A percentile compares a stretch with the other conserved stretches of the same genome.
Conservation (phyloP, 2,888 invertebrate species). For the Dasysyrphus albostriatus region DNA sequence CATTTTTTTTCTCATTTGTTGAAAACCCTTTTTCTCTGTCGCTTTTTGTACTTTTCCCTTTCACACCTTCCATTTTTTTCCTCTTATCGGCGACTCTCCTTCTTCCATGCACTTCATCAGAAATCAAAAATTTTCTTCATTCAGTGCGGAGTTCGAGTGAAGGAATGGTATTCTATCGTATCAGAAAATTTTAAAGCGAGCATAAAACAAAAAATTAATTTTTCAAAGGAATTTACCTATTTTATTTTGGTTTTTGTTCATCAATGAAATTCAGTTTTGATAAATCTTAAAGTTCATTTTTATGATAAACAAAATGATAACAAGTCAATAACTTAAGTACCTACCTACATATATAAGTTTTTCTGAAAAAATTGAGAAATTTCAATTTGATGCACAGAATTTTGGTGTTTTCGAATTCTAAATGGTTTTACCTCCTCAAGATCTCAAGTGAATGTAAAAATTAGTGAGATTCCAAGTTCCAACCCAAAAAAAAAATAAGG, state of each 20-base stretch:
- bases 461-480: conserved; percentile 31
- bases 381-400: not conserved
- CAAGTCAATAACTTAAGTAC: not conserved
- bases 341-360: too few species aligned
- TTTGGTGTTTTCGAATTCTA: not conserved
- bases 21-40: conserved; percentile 41
- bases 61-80: conserved; percentile 17
- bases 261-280: conserved; percentile 13
- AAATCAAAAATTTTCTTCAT: conserved; percentile 60
- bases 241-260: conserved; percentile 65
- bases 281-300: not conserved
- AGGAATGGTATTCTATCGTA: conserved; percentile 60
- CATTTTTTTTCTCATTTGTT: not conserved
- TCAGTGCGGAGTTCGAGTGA: conserved; percentile 71
- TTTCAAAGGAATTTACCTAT: conserved; percentile 37
- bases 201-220: conserved; percentile 55
- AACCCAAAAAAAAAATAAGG: conserved; percentile 20
- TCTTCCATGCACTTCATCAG: conserved; percentile 46
- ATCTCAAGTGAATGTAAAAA: conserved; percentile 45
- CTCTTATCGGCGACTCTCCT: conserved; percentile 24
- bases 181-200: conserved; percentile 62
- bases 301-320: not conserved
- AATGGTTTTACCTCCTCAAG: not conserved
- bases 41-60: conserved; percentile 13
- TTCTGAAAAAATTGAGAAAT: not conserved